These are phyloP conservation scores for Oreochromis aureus DNA, from an alignment of 2,113 vertebrate genomes.

Conservation along the genomic window DNA sequence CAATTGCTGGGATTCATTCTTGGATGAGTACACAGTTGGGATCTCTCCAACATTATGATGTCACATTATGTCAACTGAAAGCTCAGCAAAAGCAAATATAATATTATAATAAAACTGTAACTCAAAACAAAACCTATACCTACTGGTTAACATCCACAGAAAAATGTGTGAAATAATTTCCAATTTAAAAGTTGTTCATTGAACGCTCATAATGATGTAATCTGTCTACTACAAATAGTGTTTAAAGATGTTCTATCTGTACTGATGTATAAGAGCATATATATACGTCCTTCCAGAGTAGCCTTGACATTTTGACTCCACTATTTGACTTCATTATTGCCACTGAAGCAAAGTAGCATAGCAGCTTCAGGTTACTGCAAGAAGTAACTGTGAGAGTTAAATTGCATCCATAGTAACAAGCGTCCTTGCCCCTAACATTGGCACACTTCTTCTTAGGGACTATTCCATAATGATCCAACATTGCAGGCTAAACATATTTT, in stretches of 20 bases:
- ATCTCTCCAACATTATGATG: neutral
- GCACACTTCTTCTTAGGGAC: neutral
- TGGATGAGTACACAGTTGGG: neutral
- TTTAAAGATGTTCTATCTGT: neutral
- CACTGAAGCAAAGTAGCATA: neutral
- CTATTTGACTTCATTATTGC: neutral
- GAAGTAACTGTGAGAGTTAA: neutral
- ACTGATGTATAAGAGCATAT: neutral
- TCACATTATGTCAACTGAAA: neutral
- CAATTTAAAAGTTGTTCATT: neutral
- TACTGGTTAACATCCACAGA: neutral
- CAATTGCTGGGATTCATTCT: neutral
- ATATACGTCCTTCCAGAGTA: neutral
- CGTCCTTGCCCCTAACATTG: neutral
- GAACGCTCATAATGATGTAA: neutral
- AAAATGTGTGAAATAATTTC: neutral
- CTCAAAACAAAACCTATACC: neutral
- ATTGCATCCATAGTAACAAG: neutral
- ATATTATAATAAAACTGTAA: neutral
- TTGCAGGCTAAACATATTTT: neutral
- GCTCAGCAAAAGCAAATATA: neutral
- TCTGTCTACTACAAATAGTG: neutral
- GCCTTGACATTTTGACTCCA: neutral
- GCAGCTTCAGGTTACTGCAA: neutral
- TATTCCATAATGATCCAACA: neutral